Base-by-base conservation (phyloP, 2,797 vertebrate species). In the Poecilia picta region DNA sequence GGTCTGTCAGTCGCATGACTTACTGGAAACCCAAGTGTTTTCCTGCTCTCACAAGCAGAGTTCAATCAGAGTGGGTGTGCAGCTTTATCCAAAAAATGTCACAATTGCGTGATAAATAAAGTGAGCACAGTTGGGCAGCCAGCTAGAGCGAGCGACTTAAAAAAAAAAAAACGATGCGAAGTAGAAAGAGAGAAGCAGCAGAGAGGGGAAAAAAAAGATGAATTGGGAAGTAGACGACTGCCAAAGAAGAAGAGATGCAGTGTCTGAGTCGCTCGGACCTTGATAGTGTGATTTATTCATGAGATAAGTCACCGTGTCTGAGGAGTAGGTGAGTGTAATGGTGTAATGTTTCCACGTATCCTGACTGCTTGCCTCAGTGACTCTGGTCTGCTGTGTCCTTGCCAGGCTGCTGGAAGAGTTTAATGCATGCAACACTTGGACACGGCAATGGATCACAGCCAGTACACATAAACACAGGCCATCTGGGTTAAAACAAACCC, bases 281-380 rank as follows among this genome's bases (percentile, higher is more conserved):
- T 76, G 86, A 85, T 85, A 51, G 79, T 78, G 88, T 92, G 92
- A 94, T 95, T 94, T 94, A 95, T 95, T 93, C 87, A 94, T 92
- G 91, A 92, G 92, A 91, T 92, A 93, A 93, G 93, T 93, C 90
- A 91, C 88, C 80, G 36, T 87, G 83, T 89, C 91, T 91, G 87
- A 88, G 91, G 93, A 92, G 88, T 88, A 93, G 93, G 93, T 94
- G 91, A 93, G 87, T 84, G 83, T 91, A 87, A 92, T 85, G 85
- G 89, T 93, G 88, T 94, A 93, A 92, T 89, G 92, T 93, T 93
- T 84, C 88, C 86, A 85, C 33, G 76, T 89, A 68, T 90, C 85
- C 88, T 90, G 90, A 88, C 85, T 89, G 86, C 88, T 76, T 91
- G 94, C 88, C 87, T 91, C 88, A 88, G 84, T 91, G 91, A 93